Conservation (phyloP, 2,113 vertebrate genomes). For the Trachemys scripta region DNA sequence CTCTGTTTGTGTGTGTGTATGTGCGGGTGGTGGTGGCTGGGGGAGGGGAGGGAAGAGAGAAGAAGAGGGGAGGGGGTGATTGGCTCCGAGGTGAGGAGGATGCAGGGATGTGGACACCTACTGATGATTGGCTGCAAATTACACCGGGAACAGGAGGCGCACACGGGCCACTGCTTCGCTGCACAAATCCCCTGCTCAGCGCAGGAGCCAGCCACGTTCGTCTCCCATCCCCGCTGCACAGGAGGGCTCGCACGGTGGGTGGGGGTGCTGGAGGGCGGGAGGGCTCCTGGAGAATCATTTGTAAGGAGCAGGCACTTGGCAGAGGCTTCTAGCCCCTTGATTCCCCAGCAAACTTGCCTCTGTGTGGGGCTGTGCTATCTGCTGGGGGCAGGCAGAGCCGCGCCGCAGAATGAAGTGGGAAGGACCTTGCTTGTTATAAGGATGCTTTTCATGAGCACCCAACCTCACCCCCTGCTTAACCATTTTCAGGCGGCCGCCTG, state of each 20-base stretch:
- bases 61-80: conserved; percentile 74
- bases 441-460: conserved; percentile 22
- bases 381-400: conserved; percentile 10
- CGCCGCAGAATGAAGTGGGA: background rate
- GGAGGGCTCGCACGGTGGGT: background rate
- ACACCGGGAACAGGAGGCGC: conserved; percentile 88
- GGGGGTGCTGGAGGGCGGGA: background rate
- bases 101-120: conserved; percentile 92
- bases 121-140: conserved; percentile 93
- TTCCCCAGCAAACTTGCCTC: conserved; percentile 13
- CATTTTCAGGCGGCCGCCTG: background rate
- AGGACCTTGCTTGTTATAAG: conserved; percentile 43
- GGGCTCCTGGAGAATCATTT: conserved; percentile 11
- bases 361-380: background rate
- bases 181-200: conserved; percentile 56
- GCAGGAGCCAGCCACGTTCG: conserved; percentile 35
- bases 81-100: conserved; percentile 91
- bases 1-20: conserved; percentile 18
- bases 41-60: background rate
- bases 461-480: background rate
- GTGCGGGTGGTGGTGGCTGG: conserved; percentile 57
- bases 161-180: conserved; percentile 72
- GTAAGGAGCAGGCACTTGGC: conserved; percentile 14
- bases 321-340: conserved; percentile 3
- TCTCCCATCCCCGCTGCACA: background rate